Conservation (phyloP, 2,888 invertebrate genomes). For the Neoaliturus tenellus region DNA sequence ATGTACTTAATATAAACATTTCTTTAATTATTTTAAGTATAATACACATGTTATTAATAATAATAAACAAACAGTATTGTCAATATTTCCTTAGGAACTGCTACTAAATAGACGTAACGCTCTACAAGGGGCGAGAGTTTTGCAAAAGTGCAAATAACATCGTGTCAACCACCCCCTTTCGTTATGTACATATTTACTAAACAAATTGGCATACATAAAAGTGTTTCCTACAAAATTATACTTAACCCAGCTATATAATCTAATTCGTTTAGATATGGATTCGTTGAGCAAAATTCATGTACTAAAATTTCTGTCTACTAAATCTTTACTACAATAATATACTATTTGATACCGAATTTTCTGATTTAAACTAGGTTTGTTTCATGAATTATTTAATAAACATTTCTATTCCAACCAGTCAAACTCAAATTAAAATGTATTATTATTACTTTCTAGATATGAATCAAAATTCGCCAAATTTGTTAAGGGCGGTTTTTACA, state of each 20-base stretch:
- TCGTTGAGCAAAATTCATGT: slow-evolving; percentile 38
- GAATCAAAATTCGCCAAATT: too few relatives aligned
- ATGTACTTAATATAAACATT: slow-evolving; percentile 52
- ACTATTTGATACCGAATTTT: too few relatives aligned
- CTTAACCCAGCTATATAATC: background rate
- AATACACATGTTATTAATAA: slow-evolving; percentile 36
- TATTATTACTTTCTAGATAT: too few relatives aligned
- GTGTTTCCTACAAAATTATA: slow-evolving; percentile 3
- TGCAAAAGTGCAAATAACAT: slow-evolving; percentile 58
- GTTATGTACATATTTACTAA: slow-evolving; percentile 44
- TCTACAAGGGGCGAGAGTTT: background rate
- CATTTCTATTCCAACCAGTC: too few relatives aligned
- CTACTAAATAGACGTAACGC: slow-evolving; percentile 52
- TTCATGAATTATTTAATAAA: too few relatives aligned
- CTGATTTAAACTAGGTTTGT: too few relatives aligned
- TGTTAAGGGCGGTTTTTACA: too few relatives aligned
- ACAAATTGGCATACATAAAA: slow-evolving; percentile 12
- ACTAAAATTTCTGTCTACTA: background rate
- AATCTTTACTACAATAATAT: background rate
- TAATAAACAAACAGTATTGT: slow-evolving; percentile 62
- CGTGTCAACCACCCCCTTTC: slow-evolving; percentile 38
- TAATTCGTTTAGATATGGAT: slow-evolving; percentile 50
- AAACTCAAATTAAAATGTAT: too few relatives aligned
- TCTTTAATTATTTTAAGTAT: slow-evolving; percentile 53
- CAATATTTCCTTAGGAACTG: slow-evolving; percentile 63